Evolutionary conservation across 1,140 invertebrate species (phyloP).

Genomic region (Lysiphlebus fabarum): DNA sequence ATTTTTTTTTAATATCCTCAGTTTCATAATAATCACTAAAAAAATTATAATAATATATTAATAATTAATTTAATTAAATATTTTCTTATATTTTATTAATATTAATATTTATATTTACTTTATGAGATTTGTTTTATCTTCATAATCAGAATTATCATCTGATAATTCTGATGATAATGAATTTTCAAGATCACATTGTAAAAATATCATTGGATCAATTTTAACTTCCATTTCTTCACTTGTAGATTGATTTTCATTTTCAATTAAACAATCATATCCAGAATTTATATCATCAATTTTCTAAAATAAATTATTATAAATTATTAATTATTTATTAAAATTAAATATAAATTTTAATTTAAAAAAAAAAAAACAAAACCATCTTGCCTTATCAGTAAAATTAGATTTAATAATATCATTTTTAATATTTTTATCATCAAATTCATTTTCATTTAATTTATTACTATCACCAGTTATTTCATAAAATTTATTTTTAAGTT

Average conservation of each 20-base stretch:
- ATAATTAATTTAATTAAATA: too few species aligned
- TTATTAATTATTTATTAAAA: slow-evolving; percentile 8
- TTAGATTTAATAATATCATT: slow-evolving; percentile 16
- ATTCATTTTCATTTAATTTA: slow-evolving; percentile 26
- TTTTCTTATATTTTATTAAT: too few species aligned
- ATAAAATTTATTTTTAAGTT: slow-evolving; percentile 49
- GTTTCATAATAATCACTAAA: neutral
- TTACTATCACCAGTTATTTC: slow-evolving; percentile 23
- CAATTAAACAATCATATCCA: neutral
- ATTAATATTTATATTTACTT: slow-evolving; percentile 12
- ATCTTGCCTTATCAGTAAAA: slow-evolving; percentile 8
- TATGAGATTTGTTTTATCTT: slow-evolving; percentile 44
- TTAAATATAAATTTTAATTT: neutral
- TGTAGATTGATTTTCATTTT: slow-evolving; percentile 39
- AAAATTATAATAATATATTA: too few species aligned
- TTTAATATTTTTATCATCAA: slow-evolving; percentile 29
- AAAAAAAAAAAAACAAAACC: neutral
- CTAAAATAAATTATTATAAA: slow-evolving; percentile 8
- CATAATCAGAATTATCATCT: slow-evolving; percentile 38
- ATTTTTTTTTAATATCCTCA: slow-evolving; percentile 8
- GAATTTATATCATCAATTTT: slow-evolving; percentile 14
- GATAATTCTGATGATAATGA: slow-evolving; percentile 21
- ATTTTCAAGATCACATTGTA: slow-evolving; percentile 53
- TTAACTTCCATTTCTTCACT: slow-evolving; percentile 61
- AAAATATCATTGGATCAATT: slow-evolving; percentile 61